Percentiles rank a stretch among this genome's conserved stretches.
phyloP scores from a whole-genome alignment of 2,113 vertebrate species.

The Pomatorhinus ruficollis region DNA sequence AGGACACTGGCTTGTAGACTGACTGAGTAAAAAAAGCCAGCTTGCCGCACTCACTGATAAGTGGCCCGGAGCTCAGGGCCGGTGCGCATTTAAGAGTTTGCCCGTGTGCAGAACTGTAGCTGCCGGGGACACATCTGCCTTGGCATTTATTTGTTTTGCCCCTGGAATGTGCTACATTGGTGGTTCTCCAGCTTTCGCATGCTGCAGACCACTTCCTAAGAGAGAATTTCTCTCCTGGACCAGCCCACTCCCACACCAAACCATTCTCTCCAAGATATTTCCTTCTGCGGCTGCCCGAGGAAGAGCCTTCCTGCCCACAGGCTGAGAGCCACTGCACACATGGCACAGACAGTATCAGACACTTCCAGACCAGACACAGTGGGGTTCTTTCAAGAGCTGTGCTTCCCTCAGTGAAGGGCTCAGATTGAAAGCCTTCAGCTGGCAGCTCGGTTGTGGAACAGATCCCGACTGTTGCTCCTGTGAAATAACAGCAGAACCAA shows the following conservation, averaged over 20 bases:
- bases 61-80: neutral
- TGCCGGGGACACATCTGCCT: neutral
- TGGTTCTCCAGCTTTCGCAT: neutral
- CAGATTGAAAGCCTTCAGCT: constrained; percentile 24
- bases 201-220: constrained; percentile 62
- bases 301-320: constrained; percentile 51
- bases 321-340: constrained; percentile 27
- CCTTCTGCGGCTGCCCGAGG: constrained; percentile 55
- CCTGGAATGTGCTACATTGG: neutral
- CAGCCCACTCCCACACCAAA: constrained; percentile 34
- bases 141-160: constrained; percentile 5
- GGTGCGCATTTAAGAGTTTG: neutral
- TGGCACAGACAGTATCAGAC: constrained; percentile 7
- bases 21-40: neutral
- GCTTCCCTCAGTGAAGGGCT: neutral
- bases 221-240: constrained; percentile 8
- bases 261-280: constrained; percentile 18
- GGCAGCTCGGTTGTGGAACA: neutral
- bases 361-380: constrained; percentile 33
- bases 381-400: neutral
- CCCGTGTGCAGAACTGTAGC: neutral
- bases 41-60: neutral
- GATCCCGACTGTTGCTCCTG: neutral
- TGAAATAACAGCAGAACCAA: constrained; percentile 31
- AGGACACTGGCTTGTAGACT: neutral